These are phyloP conservation scores for Calycopis cecrops DNA, from an alignment of 1,140 invertebrate genomes.

Conservation along the genomic window DNA sequence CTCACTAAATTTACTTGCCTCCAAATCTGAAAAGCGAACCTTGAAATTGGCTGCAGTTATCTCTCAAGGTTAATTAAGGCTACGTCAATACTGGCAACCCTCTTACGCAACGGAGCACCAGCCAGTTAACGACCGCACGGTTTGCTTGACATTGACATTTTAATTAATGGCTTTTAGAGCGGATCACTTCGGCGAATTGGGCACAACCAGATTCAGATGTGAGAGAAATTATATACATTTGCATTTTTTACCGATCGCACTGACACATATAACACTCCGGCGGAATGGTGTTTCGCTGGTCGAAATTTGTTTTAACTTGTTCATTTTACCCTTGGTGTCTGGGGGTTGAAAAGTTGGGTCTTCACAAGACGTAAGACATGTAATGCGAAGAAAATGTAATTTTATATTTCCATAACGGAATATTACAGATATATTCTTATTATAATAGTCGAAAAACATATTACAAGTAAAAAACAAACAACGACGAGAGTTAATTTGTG, in stretches of 20 bases:
- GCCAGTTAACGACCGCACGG: constrained; percentile 27
- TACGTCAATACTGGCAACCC: constrained; percentile 22
- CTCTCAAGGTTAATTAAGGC: constrained; percentile 28
- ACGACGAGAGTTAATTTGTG: no score
- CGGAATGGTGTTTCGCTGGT: no score
- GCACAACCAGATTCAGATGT: not conserved
- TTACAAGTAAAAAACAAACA: no score
- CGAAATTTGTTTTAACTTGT: no score
- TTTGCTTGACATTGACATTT: constrained; percentile 35
- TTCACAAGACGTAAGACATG: no score
- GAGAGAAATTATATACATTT: not conserved
- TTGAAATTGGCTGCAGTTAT: constrained; percentile 16
- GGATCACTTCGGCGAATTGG: not conserved
- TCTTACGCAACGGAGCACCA: constrained; percentile 24
- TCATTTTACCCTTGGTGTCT: no score
- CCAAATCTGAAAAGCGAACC: not conserved
- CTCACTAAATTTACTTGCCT: not conserved
- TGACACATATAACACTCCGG: no score
- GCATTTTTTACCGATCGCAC: not conserved
- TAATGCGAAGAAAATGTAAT: no score
- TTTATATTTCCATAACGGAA: no score
- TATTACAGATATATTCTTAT: no score
- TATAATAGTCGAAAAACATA: no score
- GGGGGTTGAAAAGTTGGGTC: no score
- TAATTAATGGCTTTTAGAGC: constrained; percentile 26